A percentile compares a stretch with the other conserved stretches of the same genome.
phyloP scores from a whole-genome alignment of 1,140 invertebrate species.

The Proctacanthus coquilletti region DNA sequence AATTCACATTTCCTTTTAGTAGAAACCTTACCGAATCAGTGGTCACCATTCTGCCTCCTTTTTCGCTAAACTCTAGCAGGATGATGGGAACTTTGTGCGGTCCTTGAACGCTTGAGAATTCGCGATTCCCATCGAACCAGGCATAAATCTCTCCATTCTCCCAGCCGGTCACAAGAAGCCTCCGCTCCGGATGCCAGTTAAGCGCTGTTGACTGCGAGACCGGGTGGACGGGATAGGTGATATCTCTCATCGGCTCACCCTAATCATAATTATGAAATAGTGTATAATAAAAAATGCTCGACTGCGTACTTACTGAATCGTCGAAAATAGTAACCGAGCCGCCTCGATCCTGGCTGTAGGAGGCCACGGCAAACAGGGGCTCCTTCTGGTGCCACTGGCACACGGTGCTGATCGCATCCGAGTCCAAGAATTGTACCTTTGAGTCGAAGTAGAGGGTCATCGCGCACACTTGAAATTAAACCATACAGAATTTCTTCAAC shows the following conservation, averaged over 20 bases:
- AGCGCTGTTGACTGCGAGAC: constrained; percentile 63
- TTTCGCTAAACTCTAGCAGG: constrained; percentile 61
- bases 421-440: constrained; percentile 50
- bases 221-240: constrained; percentile 56
- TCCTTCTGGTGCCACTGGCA: constrained; percentile 63
- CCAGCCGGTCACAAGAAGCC: constrained; percentile 72
- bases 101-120: constrained; percentile 56
- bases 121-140: constrained; percentile 53
- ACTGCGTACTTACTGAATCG: constrained; percentile 48
- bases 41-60: constrained; percentile 66
- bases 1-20: neutral
- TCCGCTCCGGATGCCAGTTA: constrained; percentile 77
- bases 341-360: constrained; percentile 72
- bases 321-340: constrained; percentile 78
- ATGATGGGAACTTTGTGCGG: constrained; percentile 66
- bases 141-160: constrained; percentile 77
- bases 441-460: constrained; percentile 68
- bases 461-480: too few species aligned
- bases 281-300: neutral
- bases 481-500: too few species aligned
- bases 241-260: constrained; percentile 62
- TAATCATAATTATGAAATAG: constrained; percentile 23
- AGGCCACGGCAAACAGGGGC: constrained; percentile 67
- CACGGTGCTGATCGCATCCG: constrained; percentile 53
- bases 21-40: constrained; percentile 45